Base-by-base conservation (phyloP, 2,113 vertebrate species). In the Takifugu flavidus region DNA sequence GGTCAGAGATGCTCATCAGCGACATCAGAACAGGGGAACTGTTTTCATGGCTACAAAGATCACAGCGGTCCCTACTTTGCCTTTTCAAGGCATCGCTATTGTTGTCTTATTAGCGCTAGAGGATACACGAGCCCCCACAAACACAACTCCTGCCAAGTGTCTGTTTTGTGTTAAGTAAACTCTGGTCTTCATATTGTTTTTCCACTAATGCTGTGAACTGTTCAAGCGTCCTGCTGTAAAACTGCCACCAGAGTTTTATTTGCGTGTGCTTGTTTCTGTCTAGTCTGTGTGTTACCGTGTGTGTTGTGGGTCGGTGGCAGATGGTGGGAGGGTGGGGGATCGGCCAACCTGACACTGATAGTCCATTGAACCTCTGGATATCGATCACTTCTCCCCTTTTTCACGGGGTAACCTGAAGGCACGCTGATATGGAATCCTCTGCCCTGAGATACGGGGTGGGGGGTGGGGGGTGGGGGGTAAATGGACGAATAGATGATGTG, bases 21-120 rank as follows among this genome's bases (percentile, higher is more conserved):
- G 12, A 45, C 44, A 78, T 62, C 34, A 49, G 25, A 55, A 59
- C 46, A 60, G 49, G 13, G 34, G 43, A 74, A 58, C 45, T 50
- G 28, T 53, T 67, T 77, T 74, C 51, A 62, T 64, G 62, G 43
- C 62, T 11, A 63, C n/a, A 1, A 31, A 53, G 43, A 65, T 68
- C 55, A 31, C 62, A 58, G 53, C 29, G 45, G 5, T 27, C 59
- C 25, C 47, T 31, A 15, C 60, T 65, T 51, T 82, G 72, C 47
- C 75, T 75, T 70, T 81, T 78, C 70, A 85, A 62, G 74, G 74
- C 45, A 47, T 70, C 55, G 8, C 29, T 57, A 56, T 70, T 72
- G 66, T 75, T 73, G 58, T 85, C 70, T 75, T 67, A 78, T 81
- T 84, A 75, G 73, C 64, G 74, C 83, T 80, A 73, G 75, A 82